These are phyloP conservation scores for Chlamydotis undulata DNA, from an alignment of 2,113 vertebrate genomes.

Conservation along the genomic window DNA sequence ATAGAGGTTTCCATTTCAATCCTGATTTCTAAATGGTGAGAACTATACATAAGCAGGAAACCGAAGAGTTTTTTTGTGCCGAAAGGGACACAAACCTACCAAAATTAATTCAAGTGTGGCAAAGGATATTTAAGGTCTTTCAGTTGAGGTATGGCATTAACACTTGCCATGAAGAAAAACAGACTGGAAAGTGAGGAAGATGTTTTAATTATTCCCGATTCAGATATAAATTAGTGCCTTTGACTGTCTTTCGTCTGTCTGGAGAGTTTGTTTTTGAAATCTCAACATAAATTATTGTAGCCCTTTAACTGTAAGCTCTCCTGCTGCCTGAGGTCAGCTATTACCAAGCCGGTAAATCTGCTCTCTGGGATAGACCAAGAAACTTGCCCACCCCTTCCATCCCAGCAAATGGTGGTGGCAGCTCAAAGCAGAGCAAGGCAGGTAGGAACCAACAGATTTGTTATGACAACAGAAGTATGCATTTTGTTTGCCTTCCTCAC, in stretches of 20 bases:
- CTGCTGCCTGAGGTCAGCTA: background rate
- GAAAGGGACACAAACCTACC: background rate
- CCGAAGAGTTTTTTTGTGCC: background rate
- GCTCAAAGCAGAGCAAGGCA: background rate
- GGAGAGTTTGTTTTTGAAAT: background rate
- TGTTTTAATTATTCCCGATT: conserved; percentile 11
- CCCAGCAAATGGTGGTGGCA: background rate
- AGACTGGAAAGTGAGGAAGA: background rate
- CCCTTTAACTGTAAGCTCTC: background rate
- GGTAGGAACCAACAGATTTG: background rate
- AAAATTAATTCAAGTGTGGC: background rate
- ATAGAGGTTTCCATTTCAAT: background rate
- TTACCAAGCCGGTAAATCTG: background rate
- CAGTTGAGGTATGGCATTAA: background rate
- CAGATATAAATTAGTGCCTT: background rate
- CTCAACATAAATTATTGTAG: background rate
- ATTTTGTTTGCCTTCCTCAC: background rate
- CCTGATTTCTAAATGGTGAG: conserved; percentile 27
- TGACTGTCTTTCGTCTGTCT: background rate
- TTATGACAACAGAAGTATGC: background rate
- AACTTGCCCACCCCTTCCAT: background rate
- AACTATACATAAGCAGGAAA: conserved; percentile 29
- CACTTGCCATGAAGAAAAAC: background rate
- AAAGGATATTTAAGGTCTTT: background rate
- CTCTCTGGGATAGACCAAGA: background rate